A percentile compares a stretch with the other conserved stretches of the same genome.
These are phyloP conservation scores for Salticus scenicus DNA, from an alignment of 2,888 invertebrate genomes.

Conservation along the genomic window DNA sequence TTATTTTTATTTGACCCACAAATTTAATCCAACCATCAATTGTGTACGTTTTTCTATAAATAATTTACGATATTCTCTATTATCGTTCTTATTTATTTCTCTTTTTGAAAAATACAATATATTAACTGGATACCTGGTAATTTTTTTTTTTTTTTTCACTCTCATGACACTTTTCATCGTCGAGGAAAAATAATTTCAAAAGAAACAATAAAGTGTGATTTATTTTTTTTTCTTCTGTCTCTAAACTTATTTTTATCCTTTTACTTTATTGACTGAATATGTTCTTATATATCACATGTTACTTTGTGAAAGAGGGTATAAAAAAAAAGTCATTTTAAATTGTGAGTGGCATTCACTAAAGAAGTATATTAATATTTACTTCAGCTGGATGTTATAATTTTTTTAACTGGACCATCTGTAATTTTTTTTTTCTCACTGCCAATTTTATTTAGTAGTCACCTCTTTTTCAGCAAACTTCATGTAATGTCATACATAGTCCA, in stretches of 20 bases:
- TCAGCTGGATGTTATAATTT: neutral
- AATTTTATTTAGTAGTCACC: neutral
- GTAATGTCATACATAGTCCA: conserved; percentile 10
- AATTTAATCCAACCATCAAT: too few relatives aligned
- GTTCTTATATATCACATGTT: neutral
- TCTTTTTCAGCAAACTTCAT: conserved; percentile 1
- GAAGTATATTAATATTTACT: conserved; percentile 14
- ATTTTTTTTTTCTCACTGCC: neutral
- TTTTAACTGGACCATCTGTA: neutral
- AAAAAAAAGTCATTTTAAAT: neutral
- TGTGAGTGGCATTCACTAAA: neutral
- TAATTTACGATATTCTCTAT: too few relatives aligned
- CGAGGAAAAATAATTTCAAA: too few relatives aligned
- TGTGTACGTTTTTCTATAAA: too few relatives aligned
- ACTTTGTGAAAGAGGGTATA: neutral
- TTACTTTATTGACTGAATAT: neutral
- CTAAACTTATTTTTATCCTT: neutral
- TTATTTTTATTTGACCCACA: too few relatives aligned
- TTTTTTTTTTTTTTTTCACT: too few relatives aligned
- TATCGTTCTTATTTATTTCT: too few relatives aligned
- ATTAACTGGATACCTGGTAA: too few relatives aligned
- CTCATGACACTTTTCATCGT: too few relatives aligned
- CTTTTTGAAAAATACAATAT: too few relatives aligned
- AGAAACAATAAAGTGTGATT: too few relatives aligned
- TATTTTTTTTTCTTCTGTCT: too few relatives aligned